Conservation (phyloP, 2,888 invertebrate genomes). For the Gibbula magus region DNA sequence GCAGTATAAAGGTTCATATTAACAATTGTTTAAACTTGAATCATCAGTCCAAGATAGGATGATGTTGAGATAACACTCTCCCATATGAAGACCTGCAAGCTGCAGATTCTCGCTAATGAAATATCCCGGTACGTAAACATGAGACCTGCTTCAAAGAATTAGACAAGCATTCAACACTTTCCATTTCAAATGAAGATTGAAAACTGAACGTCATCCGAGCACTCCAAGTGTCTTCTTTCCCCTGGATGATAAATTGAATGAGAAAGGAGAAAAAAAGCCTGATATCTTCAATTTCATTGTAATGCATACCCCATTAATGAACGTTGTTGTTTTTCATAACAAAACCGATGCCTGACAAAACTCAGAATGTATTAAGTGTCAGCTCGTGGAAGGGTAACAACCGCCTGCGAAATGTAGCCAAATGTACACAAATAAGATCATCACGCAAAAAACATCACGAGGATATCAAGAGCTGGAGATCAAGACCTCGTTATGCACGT, state of each 20-base stretch:
- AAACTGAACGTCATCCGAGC: too few relatives aligned
- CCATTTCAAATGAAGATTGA: too few relatives aligned
- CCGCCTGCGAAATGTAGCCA: background rate
- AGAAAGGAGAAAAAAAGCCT: background rate
- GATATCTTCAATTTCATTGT: background rate
- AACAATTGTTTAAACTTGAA: too few relatives aligned
- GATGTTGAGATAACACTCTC: too few relatives aligned
- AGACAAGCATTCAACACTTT: too few relatives aligned
- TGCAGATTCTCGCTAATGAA: too few relatives aligned
- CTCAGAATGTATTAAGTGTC: background rate
- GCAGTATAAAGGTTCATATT: too few relatives aligned
- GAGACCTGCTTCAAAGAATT: too few relatives aligned
- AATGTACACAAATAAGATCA: background rate
- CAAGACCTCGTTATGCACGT: background rate
- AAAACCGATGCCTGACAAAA: background rate
- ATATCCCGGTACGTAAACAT: too few relatives aligned
- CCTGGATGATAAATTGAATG: background rate
- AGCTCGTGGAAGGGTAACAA: background rate
- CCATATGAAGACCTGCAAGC: too few relatives aligned
- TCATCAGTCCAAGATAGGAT: too few relatives aligned
- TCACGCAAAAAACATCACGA: background rate
- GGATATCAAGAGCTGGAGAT: background rate
- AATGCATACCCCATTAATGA: background rate
- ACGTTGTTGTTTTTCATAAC: background rate
- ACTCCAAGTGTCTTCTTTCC: too few relatives aligned